These are phyloP conservation scores for Salpingus planirostris DNA, from an alignment of 2,888 invertebrate genomes.

Conservation along the genomic window DNA sequence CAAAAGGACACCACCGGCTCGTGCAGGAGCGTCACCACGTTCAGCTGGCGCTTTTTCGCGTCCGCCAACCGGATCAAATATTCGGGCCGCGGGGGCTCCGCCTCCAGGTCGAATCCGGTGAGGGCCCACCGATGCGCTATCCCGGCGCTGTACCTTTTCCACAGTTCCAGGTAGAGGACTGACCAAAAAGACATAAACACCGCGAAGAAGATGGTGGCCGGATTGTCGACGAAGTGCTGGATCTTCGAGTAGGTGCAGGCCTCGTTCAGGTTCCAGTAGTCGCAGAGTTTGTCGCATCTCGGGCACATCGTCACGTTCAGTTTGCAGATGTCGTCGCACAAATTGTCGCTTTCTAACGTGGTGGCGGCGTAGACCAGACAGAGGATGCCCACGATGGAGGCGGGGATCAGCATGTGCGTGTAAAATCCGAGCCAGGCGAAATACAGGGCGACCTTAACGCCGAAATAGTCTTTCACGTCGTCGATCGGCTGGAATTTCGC, in stretches of 20 bases:
- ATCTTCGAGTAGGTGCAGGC: slow-evolving; percentile 64
- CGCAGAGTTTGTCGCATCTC: slow-evolving; percentile 65
- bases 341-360: slow-evolving; percentile 42
- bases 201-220: slow-evolving; percentile 68
- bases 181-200: slow-evolving; percentile 78
- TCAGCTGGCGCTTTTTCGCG: slow-evolving; percentile 46
- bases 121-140: slow-evolving; percentile 78
- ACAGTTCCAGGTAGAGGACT: slow-evolving; percentile 69
- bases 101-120: slow-evolving; percentile 60
- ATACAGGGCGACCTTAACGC: slow-evolving; percentile 68
- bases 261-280: slow-evolving; percentile 62
- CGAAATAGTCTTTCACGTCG: slow-evolving; percentile 68
- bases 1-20: slow-evolving; percentile 73
- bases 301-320: slow-evolving; percentile 69
- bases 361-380: slow-evolving; percentile 54
- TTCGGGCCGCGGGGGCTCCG: slow-evolving; percentile 71
- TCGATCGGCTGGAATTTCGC: slow-evolving; percentile 68
- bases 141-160: slow-evolving; percentile 72
- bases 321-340: slow-evolving; percentile 52
- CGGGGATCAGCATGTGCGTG: slow-evolving; percentile 72
- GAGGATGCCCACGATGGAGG: slow-evolving; percentile 57
- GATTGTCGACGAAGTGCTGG: slow-evolving; percentile 77
- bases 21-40: slow-evolving; percentile 48
- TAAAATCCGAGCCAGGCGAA: slow-evolving; percentile 83
- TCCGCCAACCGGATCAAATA: slow-evolving; percentile 54